phyloP scores from a whole-genome alignment of 2,113 vertebrate genomes.

The Bubo bubo region DNA sequence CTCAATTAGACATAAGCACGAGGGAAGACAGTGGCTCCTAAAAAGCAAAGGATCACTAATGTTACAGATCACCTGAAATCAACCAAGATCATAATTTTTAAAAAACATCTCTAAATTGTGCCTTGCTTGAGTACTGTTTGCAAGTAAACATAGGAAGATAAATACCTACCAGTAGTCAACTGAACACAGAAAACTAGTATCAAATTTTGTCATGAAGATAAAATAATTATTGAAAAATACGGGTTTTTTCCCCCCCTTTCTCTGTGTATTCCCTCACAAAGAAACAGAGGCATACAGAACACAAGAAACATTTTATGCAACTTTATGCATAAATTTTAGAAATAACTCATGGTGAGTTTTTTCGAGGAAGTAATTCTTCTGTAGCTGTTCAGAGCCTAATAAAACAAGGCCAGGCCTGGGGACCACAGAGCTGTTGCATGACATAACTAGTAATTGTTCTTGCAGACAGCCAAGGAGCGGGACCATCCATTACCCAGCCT shows the following conservation, averaged over 20 bases:
- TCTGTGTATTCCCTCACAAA: not conserved
- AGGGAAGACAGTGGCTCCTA: not conserved
- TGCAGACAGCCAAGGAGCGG: not conserved
- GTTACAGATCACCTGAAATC: not conserved
- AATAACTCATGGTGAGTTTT: not conserved
- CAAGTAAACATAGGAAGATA: not conserved
- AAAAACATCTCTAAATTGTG: not conserved
- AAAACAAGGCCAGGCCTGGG: not conserved
- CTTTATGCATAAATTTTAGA: not conserved
- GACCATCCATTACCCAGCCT: not conserved
- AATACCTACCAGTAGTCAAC: not conserved
- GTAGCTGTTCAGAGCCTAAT: not conserved
- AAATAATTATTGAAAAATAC: not conserved
- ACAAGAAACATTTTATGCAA: not conserved
- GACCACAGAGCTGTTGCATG: not conserved
- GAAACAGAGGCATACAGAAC: not conserved
- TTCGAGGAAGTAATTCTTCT: not conserved
- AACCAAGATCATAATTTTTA: not conserved
- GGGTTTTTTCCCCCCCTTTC: accelerated
- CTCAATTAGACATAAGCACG: not conserved
- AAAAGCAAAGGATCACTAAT: not conserved
- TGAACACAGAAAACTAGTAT: not conserved
- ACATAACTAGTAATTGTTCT: not conserved
- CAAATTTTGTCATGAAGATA: not conserved
- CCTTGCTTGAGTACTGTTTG: not conserved